Conservation (phyloP, 2,797 vertebrate species). For the Chloroceryle inda region DNA sequence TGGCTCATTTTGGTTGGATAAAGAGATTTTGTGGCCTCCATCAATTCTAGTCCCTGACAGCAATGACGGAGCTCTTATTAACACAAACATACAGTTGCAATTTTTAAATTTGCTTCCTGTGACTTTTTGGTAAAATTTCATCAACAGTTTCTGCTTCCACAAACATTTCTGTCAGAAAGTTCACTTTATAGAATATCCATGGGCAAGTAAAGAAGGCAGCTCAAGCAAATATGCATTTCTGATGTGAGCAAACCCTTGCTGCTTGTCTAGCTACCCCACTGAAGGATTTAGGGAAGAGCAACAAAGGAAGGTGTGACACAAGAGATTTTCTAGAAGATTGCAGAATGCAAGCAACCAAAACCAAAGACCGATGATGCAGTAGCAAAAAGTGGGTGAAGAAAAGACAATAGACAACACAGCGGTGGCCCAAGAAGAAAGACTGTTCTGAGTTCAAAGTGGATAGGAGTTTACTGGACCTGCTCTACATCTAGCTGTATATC, state of each 20-base stretch:
- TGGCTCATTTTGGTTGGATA: slow-evolving; percentile 53
- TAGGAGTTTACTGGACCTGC: neutral
- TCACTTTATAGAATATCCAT: slow-evolving; percentile 11
- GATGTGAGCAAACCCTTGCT: neutral
- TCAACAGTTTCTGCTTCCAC: slow-evolving; percentile 54
- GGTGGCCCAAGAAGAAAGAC: neutral
- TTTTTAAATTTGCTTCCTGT: slow-evolving; percentile 68
- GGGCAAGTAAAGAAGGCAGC: neutral
- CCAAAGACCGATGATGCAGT: neutral
- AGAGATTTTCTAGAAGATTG: neutral
- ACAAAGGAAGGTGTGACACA: neutral
- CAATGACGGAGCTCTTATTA: slow-evolving; percentile 69
- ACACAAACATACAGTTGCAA: slow-evolving; percentile 60
- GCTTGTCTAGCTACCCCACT: neutral
- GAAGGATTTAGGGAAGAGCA: neutral
- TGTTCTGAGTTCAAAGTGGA: neutral
- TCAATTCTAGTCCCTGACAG: slow-evolving; percentile 69
- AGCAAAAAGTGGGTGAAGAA: neutral
- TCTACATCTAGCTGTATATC: neutral
- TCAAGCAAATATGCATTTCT: neutral
- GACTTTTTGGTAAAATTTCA: slow-evolving; percentile 49
- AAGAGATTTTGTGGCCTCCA: slow-evolving; percentile 69
- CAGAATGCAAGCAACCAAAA: neutral
- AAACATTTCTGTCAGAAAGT: slow-evolving; percentile 9
- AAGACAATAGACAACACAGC: neutral